Evolutionary conservation across 2,797 vertebrate genomes (phyloP).

Genomic region (Oreortyx pictus): DNA sequence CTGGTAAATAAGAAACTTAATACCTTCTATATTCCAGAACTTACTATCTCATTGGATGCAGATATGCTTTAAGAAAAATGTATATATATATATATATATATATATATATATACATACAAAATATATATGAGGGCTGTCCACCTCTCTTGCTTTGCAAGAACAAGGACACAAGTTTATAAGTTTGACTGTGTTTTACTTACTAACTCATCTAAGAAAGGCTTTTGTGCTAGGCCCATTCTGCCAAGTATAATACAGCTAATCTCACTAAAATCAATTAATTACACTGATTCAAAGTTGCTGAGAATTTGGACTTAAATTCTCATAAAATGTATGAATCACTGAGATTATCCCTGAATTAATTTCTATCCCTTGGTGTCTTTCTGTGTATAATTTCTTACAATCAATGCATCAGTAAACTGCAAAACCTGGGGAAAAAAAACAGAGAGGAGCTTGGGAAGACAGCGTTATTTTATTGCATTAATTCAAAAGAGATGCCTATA

Average conservation of each 20-base stretch:
- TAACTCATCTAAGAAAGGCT: background rate
- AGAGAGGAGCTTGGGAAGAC: background rate
- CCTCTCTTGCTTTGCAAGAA: background rate
- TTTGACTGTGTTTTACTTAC: background rate
- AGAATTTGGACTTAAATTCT: background rate
- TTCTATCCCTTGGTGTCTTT: background rate
- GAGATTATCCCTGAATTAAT: background rate
- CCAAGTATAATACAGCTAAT: background rate
- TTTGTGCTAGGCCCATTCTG: background rate
- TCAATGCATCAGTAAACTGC: background rate
- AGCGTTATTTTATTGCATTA: background rate
- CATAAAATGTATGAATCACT: background rate
- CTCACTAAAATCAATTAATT: background rate
- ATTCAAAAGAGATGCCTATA: background rate
- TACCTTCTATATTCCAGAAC: background rate
- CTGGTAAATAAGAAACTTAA: background rate
- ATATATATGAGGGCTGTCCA: background rate
- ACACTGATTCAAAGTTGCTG: background rate
- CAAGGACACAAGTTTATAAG: background rate
- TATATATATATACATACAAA: too few species aligned
- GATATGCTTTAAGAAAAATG: background rate
- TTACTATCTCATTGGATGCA: background rate
- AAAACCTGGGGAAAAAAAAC: background rate
- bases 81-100: too few species aligned
- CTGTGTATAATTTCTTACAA: background rate